Base-by-base conservation (phyloP, 2,888 invertebrate genomes). In the Scrobipalpa atriplicella region DNA sequence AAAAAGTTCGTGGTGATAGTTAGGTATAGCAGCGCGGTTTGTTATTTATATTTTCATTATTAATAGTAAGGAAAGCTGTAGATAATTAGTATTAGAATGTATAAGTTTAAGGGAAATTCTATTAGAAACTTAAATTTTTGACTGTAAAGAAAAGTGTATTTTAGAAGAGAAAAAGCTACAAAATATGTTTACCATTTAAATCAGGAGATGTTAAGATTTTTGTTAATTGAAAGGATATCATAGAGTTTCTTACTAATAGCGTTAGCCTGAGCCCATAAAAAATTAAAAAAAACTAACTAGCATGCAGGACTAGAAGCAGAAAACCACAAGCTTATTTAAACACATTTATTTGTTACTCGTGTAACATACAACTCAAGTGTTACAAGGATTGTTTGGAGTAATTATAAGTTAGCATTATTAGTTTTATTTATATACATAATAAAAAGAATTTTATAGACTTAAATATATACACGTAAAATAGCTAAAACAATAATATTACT, bases 221-320 rank as follows among this genome's bases (percentile, higher is more conserved):
- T 47, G n/a, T 16, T n/a, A 1, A 13, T 13, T 43, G 11, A 43
- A 11, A 13, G 43, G 43, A 3, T 43, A 11, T 13, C 11, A 43
- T 43, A 47, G 16, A 6, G 43, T 43, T 43, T 47, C n/a, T 16
- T 16, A 47, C 1, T 16, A 19, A 38, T 41, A 58, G 39, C 19
- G 1, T 29, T n/a, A 18, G 86, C 87, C 89, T 87, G 86, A 87
- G 81, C 85, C 86, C 86, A 9, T 29, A 74, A 47, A 76, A 75
- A 69, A 73, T 73, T 76, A 78, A 75, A 74, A 68, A 71, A 78
- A 68, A 71, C 84, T 84, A 69, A 60, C 85, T 89, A 91, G 91
- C 92, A 92, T 89, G 91, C 91, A 78, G 91, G 92, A 83, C 90
- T 88, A 88, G 70, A 90, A 91, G 92, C 92, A 90, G 73, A 84